Conservation (phyloP, 2,113 vertebrate species). For the Hylia prasina region DNA sequence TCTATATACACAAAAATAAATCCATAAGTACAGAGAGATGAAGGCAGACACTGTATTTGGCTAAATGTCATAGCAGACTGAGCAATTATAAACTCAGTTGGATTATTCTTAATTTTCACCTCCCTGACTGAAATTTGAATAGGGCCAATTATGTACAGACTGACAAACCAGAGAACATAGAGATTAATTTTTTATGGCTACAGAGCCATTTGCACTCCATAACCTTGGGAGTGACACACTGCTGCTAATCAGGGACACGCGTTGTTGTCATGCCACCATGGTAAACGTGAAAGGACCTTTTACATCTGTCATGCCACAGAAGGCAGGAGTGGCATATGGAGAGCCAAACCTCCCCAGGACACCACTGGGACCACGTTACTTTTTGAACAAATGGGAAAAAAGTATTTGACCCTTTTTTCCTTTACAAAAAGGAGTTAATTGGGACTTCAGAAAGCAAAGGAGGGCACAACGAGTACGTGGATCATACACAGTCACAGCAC, state of each 20-base stretch:
- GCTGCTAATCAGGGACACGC: not conserved
- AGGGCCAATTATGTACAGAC: not conserved
- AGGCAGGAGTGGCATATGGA: not conserved
- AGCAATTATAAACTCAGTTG: not conserved
- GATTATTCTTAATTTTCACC: conserved; percentile 41
- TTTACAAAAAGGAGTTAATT: not conserved
- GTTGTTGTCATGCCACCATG: not conserved
- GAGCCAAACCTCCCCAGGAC: not conserved
- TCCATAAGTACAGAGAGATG: not conserved
- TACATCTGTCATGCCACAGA: not conserved
- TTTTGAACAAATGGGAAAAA: not conserved
- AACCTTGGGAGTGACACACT: conserved; percentile 15
- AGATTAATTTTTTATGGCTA: conserved; percentile 48
- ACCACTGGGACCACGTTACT: not conserved
- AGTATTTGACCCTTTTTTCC: not conserved
- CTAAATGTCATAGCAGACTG: not conserved
- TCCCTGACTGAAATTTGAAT: not conserved
- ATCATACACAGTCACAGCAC: not conserved
- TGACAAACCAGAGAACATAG: conserved; percentile 39
- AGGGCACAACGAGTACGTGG: fast-evolving
- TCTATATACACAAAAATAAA: not conserved
- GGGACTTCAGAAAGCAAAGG: not conserved
- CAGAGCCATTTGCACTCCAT: conserved; percentile 6
- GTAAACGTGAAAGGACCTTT: conserved; percentile 19
- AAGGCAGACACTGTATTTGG: not conserved